These are phyloP conservation scores for Trachelus iudaicus DNA, from an alignment of 2,888 invertebrate genomes.

Conservation along the genomic window DNA sequence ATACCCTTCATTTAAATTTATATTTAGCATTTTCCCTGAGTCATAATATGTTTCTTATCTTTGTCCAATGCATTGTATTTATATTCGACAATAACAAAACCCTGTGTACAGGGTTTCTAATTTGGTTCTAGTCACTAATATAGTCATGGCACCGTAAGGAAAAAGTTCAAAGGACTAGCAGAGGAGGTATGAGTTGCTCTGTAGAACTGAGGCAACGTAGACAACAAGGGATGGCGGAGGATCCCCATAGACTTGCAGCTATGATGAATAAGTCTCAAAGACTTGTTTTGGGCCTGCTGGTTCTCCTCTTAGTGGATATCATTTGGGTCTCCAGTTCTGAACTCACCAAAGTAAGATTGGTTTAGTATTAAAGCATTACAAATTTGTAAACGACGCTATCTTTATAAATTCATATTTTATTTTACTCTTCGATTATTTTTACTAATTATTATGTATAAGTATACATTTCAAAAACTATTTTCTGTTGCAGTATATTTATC, in stretches of 20 bases:
- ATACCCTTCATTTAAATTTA: too few relatives aligned
- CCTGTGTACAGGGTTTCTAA: not conserved
- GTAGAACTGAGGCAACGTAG: conserved; percentile 61
- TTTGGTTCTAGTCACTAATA: not conserved
- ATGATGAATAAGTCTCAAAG: conserved; percentile 76
- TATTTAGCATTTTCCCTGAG: too few relatives aligned
- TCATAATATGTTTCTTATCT: too few relatives aligned
- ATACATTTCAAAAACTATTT: not conserved
- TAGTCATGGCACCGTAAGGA: not conserved
- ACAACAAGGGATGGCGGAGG: conserved; percentile 61
- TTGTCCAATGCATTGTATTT: not conserved
- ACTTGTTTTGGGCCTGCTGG: conserved; percentile 85
- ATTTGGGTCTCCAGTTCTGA: conserved; percentile 97
- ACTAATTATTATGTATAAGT: not conserved
- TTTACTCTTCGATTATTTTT: conserved; percentile 3
- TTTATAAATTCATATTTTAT: not conserved
- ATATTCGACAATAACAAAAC: not conserved
- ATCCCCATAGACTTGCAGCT: conserved; percentile 61
- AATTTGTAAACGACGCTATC: not conserved
- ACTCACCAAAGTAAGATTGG: conserved; percentile 84
- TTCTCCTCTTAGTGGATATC: conserved; percentile 90
- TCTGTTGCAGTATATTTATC: conserved; percentile 79
- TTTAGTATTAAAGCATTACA: not conserved
- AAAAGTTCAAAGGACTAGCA: not conserved
- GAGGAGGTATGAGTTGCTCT: conserved; percentile 55